phyloP scores from a whole-genome alignment of 1,140 invertebrate genomes.

The Philotrypesis tridentata region DNA sequence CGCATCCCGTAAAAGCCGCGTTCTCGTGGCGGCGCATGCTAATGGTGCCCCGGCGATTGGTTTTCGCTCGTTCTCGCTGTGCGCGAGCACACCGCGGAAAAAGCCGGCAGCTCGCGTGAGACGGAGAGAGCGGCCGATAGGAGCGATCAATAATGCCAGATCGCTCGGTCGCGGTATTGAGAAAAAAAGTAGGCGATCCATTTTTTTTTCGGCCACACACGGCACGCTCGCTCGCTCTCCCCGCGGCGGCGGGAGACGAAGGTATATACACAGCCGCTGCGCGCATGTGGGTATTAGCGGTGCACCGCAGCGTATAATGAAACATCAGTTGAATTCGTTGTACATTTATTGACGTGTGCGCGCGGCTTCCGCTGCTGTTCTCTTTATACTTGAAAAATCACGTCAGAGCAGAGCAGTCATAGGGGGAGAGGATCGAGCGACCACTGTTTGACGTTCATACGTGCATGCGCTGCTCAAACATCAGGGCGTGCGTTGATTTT shows the following conservation, averaged over 20 bases:
- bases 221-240: too few species aligned
- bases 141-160: neutral
- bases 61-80: neutral
- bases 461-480: constrained; percentile 8
- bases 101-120: too few species aligned
- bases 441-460: constrained; percentile 34
- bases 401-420: too few species aligned
- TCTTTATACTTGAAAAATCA: constrained; percentile 47
- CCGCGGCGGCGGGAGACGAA: too few species aligned
- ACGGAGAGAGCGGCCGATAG: neutral
- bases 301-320: neutral
- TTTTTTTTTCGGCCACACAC: too few species aligned
- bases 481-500: constrained; percentile 34
- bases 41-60: constrained; percentile 14
- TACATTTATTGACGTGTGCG: constrained; percentile 29
- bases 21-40: neutral
- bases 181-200: neutral
- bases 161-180: neutral
- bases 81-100: neutral
- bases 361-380: neutral
- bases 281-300: neutral
- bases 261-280: too few species aligned
- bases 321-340: constrained; percentile 26
- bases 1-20: too few species aligned
- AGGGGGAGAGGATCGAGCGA: too few species aligned